Base-by-base conservation (phyloP, 2,797 vertebrate genomes). In the Coluber constrictor region DNA sequence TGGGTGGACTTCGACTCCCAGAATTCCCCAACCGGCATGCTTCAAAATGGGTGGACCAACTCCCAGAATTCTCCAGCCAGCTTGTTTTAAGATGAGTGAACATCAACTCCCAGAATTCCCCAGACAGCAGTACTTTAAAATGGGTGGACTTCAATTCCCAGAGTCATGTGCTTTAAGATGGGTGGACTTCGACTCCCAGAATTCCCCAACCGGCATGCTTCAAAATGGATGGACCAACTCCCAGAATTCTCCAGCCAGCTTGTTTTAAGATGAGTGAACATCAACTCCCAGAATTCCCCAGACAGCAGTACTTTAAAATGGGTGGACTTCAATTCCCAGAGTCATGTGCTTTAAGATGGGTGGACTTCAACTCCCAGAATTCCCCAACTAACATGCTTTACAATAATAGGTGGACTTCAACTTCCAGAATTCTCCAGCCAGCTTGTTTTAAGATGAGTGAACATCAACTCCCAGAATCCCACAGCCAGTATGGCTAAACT, bases 281-380 rank as follows among this genome's bases (percentile, higher is more conserved):
- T 27, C 25, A 29, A 5, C 29, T n/a, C 63, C 63, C 27, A 66
- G 63, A 66, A n/a, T 63, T 29, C 61, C 11, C 27, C 27, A 61
- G 7, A 8, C 60, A 63, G 25, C 3, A 0, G n/a, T 60, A 2
- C 1, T 60, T 60, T 23, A 60, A 23, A 0, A 8, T 23, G 1
- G 59, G 1, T 60, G 20, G 59, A 60, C 59, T 23, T 60, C 59
- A 63, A 12, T 5, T 60, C 59, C 59, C 20, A 60, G 59, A 60
- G 20, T 1, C 57, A 57, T 2, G 1, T 57, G 9, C 2, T 61
- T 61, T 27, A 61, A 27, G 3, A 27, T 27, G 25, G 8, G 60
- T 61, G 61, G 11, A 66, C 61, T 66, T 66, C 27, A n/a, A 2
- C 7, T 25, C 23, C 59, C 23, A 60, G 59, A 23, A 60, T 25